A percentile compares a stretch with the other conserved stretches of the same genome.
These are phyloP conservation scores for Odocoileus virginianus DNA, from an alignment of 2,113 vertebrate genomes.

Conservation along the genomic window DNA sequence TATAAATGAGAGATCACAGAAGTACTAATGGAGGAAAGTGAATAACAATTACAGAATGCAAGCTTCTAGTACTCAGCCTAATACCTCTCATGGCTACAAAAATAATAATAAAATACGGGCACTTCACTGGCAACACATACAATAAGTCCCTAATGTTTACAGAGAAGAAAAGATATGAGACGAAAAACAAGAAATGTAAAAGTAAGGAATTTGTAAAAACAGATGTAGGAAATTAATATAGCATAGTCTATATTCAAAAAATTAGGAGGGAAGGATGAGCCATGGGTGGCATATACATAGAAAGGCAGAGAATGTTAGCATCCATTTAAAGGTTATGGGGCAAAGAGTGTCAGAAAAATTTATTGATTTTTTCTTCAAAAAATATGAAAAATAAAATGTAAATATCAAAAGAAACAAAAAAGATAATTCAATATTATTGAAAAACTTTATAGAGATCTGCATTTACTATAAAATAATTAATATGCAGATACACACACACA, in stretches of 20 bases:
- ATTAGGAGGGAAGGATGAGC: background rate
- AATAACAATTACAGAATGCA: background rate
- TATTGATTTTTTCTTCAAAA: background rate
- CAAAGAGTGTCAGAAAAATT: background rate
- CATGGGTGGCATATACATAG: background rate
- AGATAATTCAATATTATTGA: background rate
- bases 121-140: background rate
- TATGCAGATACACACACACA: background rate
- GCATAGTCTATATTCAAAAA: background rate
- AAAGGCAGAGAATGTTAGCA: background rate
- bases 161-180: background rate
- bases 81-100: background rate
- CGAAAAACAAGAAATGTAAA: background rate
- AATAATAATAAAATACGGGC: background rate
- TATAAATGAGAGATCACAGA: background rate
- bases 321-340: background rate
- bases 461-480: background rate
- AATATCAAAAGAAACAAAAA: background rate
- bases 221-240: background rate
- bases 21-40: background rate
- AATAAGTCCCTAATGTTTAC: background rate
- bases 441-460: background rate
- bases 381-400: background rate
- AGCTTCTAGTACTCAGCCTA: rapidly evolving
- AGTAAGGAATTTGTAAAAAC: background rate